These are phyloP conservation scores for Aspidapion aeneum DNA, from an alignment of 2,888 invertebrate genomes.

Conservation along the genomic window DNA sequence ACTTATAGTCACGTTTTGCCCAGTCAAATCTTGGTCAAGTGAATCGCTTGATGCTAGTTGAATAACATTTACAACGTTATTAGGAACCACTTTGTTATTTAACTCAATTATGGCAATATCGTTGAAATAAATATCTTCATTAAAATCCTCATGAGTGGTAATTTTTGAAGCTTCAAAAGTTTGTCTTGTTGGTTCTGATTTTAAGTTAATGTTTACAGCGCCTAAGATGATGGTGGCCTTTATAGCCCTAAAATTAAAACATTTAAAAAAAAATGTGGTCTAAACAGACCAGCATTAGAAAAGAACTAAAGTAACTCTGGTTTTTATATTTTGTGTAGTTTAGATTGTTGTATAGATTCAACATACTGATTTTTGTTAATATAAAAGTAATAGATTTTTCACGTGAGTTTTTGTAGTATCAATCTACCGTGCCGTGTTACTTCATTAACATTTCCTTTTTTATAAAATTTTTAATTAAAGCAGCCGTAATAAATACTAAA, in stretches of 20 bases:
- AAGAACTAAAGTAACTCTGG: too few species aligned
- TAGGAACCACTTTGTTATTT: neutral
- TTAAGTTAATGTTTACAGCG: neutral
- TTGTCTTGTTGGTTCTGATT: neutral
- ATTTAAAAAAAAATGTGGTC: neutral
- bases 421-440: too few species aligned
- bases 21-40: neutral
- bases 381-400: too few species aligned
- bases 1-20: neutral
- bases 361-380: too few species aligned
- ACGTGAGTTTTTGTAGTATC: too few species aligned
- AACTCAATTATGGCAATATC: neutral
- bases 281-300: neutral
- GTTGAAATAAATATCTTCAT: neutral
- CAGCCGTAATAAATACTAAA: too few species aligned
- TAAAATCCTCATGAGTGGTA: neutral
- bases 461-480: too few species aligned
- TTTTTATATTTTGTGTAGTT: too few species aligned
- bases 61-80: neutral
- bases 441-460: too few species aligned
- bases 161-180: neutral
- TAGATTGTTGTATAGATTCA: too few species aligned
- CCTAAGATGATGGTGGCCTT: neutral
- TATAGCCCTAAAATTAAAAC: neutral
- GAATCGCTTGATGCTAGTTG: neutral